Evolutionary conservation across 2,113 vertebrate species (phyloP), one percentile per base, ranked within the genome.

Genomic region (Aramus guarauna): DNA sequence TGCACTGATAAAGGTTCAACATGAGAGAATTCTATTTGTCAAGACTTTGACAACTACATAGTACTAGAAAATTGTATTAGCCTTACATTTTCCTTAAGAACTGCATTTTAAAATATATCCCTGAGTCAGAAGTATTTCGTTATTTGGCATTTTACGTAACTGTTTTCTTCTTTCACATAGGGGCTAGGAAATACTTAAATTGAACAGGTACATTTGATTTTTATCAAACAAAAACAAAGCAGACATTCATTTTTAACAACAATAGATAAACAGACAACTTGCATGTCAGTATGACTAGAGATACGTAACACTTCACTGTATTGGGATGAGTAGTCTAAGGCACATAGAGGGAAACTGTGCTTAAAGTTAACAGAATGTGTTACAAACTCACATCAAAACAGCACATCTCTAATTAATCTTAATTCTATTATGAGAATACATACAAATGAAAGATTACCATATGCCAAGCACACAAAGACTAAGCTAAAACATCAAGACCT

Each of bases 401-500:
- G 12, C 12, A 23, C 27, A 69, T 17, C 34, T 68, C 45, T 53
- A 55, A 60, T 53, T 56, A 58, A 45, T 15, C 27, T 48, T 24
- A 77, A 14, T 3, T 3, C 3, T 9, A 12, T 64, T 24, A 68
- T 3, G 4, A 85, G 24, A 52, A 55, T 32, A n/a, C 0, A 12
- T 22, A 55, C 15, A 79, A 92, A 39, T 22, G 12, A 58, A 63
- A 80, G 23, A 82, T 24, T 30, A 68, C 17, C 29, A n/a, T 19
- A 27, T 13, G n/a, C 41, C 0, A 2, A 60, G 55, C 27, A 83
- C 48, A 21, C 3, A 7, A 63, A 89, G 22, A 78, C 47, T 48
- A 27, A 17, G 3, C 58, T 79, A 73, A 78, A 89, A 58, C 12
- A 87, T 9, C 72, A 50, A 67, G 55, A 63, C 18, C 45, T 26